These are phyloP conservation scores for Mormoops blainvillei DNA, from an alignment of 2,113 vertebrate species.

Conservation along the genomic window DNA sequence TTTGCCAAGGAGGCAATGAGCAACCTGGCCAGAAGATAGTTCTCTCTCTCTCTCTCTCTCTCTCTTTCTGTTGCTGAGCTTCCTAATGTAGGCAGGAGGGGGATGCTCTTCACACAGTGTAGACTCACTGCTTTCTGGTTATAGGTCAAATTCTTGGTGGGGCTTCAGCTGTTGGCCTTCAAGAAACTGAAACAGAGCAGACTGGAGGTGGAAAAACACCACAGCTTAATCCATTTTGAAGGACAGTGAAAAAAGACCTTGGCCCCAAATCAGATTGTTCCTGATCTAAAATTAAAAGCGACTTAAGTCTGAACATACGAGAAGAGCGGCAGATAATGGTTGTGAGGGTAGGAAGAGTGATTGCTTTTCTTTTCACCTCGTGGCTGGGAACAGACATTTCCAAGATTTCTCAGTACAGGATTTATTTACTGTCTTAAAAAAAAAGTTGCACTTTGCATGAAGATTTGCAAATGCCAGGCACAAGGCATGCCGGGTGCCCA, in stretches of 20 bases:
- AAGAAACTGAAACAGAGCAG: conserved; percentile 50
- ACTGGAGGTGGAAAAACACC: conserved; percentile 53
- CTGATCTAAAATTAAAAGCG: conserved; percentile 66
- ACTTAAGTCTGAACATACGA: conserved; percentile 51
- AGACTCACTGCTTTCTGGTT: background rate
- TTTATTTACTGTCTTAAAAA: conserved; percentile 68
- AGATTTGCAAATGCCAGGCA: conserved; percentile 75
- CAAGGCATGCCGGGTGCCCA: conserved; percentile 59
- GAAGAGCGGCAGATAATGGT: conserved; percentile 37
- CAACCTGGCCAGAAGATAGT: background rate
- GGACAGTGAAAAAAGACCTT: conserved; percentile 63
- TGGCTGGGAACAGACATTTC: conserved; percentile 57
- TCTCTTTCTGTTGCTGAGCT: background rate
- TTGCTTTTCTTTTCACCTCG: conserved; percentile 51
- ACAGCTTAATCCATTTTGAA: conserved; percentile 37
- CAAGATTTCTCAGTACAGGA: conserved; percentile 66
- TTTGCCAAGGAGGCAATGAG: background rate
- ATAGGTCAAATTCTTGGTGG: background rate
- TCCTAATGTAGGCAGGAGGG: background rate
- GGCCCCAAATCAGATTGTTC: conserved; percentile 63
- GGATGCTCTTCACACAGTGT: background rate
- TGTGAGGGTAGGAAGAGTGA: conserved; percentile 37
- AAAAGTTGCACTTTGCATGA: conserved; percentile 70
- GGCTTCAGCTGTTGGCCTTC: conserved; percentile 36
- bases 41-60: background rate